phyloP scores from a whole-genome alignment of 1,140 invertebrate genomes.

The Solen grandis region DNA sequence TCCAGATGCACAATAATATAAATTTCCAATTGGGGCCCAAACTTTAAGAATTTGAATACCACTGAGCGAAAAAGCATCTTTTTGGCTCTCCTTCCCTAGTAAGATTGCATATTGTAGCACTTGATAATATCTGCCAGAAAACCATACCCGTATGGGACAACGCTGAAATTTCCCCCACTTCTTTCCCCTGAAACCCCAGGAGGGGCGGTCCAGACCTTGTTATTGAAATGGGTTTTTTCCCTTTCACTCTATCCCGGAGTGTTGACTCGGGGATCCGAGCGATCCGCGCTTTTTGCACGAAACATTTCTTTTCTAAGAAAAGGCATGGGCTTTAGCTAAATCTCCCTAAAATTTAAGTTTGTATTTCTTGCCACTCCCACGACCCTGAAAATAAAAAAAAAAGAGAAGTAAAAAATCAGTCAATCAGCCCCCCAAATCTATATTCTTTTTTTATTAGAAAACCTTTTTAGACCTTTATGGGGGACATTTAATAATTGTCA shows the following conservation, averaged over 20 bases:
- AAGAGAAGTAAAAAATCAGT: no score
- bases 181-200: slow-evolving; percentile 26
- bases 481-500: no score
- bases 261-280: slow-evolving; percentile 40
- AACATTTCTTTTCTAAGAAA: no score
- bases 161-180: slow-evolving; percentile 23
- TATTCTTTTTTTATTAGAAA: no score
- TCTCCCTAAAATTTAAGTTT: no score
- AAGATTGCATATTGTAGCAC: slow-evolving; percentile 46
- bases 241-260: slow-evolving; percentile 42
- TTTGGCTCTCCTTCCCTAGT: slow-evolving; percentile 43
- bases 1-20: slow-evolving; percentile 20
- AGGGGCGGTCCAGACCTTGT: slow-evolving; percentile 28
- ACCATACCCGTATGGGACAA: slow-evolving; percentile 36
- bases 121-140: slow-evolving; percentile 52
- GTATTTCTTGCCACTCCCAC: no score
- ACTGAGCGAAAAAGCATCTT: slow-evolving; percentile 44
- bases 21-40: slow-evolving; percentile 39
- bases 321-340: no score
- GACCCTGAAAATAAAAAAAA: no score
- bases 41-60: slow-evolving; percentile 49
- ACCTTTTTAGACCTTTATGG: no score
- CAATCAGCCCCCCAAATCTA: no score
- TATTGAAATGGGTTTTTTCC: slow-evolving; percentile 14
- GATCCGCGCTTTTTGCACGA: slow-evolving; percentile 48